Conservation (phyloP, 1,140 invertebrate species). For the Adelges cooleyi region DNA sequence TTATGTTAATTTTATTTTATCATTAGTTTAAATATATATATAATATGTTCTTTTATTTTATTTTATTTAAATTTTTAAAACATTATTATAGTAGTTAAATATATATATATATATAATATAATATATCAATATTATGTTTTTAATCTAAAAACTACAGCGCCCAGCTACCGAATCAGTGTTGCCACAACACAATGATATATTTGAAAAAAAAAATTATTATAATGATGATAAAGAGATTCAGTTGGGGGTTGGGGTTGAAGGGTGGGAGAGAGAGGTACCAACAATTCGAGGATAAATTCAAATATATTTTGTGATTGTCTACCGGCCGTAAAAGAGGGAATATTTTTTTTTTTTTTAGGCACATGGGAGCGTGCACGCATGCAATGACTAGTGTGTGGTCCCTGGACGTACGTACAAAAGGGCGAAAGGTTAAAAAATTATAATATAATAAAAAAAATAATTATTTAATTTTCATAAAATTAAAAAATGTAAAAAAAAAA, state of each 20-base stretch:
- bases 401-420: neutral
- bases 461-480: neutral
- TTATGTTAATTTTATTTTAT: neutral
- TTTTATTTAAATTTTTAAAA: too few species aligned
- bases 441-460: neutral
- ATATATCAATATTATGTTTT: too few species aligned
- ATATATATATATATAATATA: too few species aligned
- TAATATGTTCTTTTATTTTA: too few species aligned
- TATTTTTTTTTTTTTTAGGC: neutral
- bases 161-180: slow-evolving; percentile 22
- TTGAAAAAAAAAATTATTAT: neutral
- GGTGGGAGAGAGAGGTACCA: neutral
- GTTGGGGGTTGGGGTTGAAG: too few species aligned
- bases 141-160: slow-evolving; percentile 24
- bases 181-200: slow-evolving; percentile 10
- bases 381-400: slow-evolving; percentile 12
- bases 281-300: too few species aligned
- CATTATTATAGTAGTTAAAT: too few species aligned
- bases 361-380: neutral
- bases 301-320: slow-evolving; percentile 16
- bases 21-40: neutral
- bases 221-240: neutral
- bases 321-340: neutral
- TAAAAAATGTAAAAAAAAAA: neutral
- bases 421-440: neutral